Conservation (phyloP, 2,113 vertebrate species). For the Cinclus mexicanus region DNA sequence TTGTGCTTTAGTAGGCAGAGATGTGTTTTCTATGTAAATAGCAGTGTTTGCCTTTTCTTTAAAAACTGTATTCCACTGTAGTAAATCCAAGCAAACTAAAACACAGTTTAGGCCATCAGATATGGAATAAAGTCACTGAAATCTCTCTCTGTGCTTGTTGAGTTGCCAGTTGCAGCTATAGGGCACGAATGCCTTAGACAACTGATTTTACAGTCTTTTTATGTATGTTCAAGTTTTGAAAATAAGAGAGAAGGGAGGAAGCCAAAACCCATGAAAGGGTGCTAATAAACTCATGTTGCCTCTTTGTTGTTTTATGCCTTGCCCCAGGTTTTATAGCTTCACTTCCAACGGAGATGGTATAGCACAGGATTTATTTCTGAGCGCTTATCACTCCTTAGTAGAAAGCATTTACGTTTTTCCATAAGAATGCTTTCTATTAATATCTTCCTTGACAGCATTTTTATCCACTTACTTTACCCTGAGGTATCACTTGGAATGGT, state of each 20-base stretch:
- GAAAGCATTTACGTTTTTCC: background rate
- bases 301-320: background rate
- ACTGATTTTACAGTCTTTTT: background rate
- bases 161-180: background rate
- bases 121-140: background rate
- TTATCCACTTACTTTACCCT: background rate
- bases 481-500: background rate
- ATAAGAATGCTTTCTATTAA: background rate
- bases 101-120: background rate
- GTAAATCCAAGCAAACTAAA: slow-evolving; percentile 21
- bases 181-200: background rate
- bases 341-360: background rate
- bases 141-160: background rate
- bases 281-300: background rate
- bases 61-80: background rate
- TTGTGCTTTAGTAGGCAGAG: slow-evolving; percentile 2
- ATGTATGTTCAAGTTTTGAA: background rate
- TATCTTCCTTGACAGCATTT: background rate
- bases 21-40: slow-evolving; percentile 38
- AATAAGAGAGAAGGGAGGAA: background rate
- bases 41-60: slow-evolving; percentile 11
- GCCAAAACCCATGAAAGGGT: background rate
- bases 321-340: background rate
- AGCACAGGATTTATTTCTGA: background rate
- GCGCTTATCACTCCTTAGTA: background rate